Evolutionary conservation across 2,888 invertebrate genomes (phyloP).

Genomic region (Gisinianus flammeolus): DNA sequence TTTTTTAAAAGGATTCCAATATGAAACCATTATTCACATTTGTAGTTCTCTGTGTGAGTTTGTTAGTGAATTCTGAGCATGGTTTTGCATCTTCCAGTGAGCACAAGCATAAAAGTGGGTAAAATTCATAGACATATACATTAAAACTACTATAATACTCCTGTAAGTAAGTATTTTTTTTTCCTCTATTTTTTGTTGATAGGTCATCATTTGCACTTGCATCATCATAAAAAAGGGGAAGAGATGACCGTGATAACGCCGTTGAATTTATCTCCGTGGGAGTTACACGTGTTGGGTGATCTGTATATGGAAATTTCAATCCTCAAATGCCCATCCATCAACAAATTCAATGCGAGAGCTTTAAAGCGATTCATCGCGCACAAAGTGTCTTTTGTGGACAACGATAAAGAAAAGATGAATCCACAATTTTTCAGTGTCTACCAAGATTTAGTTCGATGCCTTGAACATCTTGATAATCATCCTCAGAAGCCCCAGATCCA

Average conservation of each 20-base stretch:
- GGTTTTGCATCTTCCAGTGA: too few relatives aligned
- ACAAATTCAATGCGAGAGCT: background rate
- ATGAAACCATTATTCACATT: too few relatives aligned
- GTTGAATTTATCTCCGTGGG: conserved; percentile 11
- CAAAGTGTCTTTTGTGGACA: background rate
- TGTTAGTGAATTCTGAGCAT: too few relatives aligned
- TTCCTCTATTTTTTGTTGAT: too few relatives aligned
- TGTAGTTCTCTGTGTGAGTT: too few relatives aligned
- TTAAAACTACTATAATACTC: too few relatives aligned
- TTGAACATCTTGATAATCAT: conserved; percentile 15
- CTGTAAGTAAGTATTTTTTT: too few relatives aligned
- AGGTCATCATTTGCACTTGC: background rate
- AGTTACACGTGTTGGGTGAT: conserved; percentile 8
- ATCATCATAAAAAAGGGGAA: background rate
- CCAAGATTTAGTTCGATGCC: conserved; percentile 11
- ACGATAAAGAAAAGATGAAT: background rate
- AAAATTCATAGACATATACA: too few relatives aligned
- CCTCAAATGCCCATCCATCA: conserved; percentile 9
- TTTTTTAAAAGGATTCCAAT: too few relatives aligned
- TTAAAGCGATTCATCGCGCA: background rate
- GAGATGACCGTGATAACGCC: background rate
- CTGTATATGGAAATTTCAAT: conserved; percentile 3
- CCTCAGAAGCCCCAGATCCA: background rate
- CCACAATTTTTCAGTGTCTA: conserved; percentile 9
- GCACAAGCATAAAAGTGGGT: too few relatives aligned